These are phyloP conservation scores for Eucidaris tribuloides DNA, from an alignment of 35 echinoderm and acorn worm species.

Conservation along the genomic window DNA sequence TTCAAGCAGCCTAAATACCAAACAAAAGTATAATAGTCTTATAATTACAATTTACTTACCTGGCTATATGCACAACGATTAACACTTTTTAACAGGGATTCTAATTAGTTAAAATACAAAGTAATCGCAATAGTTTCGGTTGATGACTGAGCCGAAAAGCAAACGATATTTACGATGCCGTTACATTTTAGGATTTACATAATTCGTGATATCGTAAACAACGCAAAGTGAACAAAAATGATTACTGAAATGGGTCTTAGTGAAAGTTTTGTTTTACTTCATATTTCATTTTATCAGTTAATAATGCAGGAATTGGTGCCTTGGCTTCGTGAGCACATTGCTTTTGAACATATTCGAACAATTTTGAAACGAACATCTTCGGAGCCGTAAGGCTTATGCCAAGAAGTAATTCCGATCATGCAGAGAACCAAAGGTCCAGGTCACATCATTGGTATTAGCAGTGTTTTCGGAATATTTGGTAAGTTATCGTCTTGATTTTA, in stretches of 20 bases:
- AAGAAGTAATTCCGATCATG: conserved; percentile 19
- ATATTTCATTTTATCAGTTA: background rate
- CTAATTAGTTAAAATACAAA: background rate
- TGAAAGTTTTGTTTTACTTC: background rate
- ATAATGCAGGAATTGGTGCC: background rate
- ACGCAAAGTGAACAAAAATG: no score
- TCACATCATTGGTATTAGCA: conserved; percentile 14
- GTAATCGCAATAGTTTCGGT: no score
- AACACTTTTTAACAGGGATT: no score
- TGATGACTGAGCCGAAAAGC: no score
- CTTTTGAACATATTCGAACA: background rate
- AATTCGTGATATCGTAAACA: no score
- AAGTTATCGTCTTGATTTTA: no score
- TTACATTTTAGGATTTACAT: no score
- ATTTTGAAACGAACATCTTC: background rate
- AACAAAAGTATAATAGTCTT: background rate
- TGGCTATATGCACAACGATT: no score
- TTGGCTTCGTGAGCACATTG: background rate
- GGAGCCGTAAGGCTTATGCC: background rate
- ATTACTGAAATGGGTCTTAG: background rate
- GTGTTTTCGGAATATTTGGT: background rate
- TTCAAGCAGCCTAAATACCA: background rate
- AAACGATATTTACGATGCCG: no score
- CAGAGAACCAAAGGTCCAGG: background rate
- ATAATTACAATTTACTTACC: no score